Conservation (phyloP, 2,113 vertebrate genomes). For the Piaya cayana region DNA sequence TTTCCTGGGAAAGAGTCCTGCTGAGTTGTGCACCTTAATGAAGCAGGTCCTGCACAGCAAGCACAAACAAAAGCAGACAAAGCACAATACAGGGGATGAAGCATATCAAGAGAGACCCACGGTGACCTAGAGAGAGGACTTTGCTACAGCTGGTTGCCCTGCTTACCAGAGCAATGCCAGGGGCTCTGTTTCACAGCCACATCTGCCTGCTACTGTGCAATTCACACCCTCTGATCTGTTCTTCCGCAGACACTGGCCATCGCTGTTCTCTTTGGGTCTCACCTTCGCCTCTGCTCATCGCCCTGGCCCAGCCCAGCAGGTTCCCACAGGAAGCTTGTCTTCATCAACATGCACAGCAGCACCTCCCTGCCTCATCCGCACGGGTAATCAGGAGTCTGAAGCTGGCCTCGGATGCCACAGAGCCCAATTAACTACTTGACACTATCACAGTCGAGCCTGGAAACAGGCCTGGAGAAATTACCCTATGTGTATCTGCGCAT, state of each 20-base stretch:
- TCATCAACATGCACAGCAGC: neutral
- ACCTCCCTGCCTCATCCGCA: neutral
- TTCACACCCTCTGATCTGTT: neutral
- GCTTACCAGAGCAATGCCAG: neutral
- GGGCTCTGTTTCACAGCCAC: neutral
- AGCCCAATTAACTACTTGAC: neutral
- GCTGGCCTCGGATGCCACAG: neutral
- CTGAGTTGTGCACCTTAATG: neutral
- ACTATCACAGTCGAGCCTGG: neutral
- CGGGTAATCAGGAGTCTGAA: neutral
- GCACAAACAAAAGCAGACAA: neutral
- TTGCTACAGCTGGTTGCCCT: neutral
- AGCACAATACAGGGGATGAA: neutral
- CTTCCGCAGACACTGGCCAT: neutral
- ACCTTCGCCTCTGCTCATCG: neutral
- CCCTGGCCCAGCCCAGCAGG: neutral
- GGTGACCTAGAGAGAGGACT: neutral
- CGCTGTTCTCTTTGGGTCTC: neutral
- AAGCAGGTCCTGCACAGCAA: neutral
- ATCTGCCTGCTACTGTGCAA: neutral
- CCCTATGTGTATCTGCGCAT: neutral
- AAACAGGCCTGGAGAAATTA: neutral
- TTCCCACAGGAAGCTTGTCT: neutral
- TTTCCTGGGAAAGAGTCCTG: neutral
- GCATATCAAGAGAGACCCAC: rapidly evolving